Conservation (phyloP, 1,140 invertebrate species). For the Drosophila oshimai region DNA sequence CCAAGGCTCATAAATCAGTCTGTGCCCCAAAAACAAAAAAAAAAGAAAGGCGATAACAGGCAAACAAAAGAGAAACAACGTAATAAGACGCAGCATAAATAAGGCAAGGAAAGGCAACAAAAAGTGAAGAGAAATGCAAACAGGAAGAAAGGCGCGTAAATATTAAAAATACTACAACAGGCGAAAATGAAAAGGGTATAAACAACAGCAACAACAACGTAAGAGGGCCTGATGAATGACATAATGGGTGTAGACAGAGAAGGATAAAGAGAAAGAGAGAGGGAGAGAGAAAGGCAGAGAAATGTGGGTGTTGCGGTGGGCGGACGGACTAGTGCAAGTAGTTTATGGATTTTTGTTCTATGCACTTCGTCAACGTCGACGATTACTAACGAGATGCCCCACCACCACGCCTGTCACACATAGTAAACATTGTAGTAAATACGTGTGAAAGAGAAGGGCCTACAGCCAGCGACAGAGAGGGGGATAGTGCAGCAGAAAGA, state of each 20-base stretch:
- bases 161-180: constrained; percentile 60
- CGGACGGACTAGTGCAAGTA: constrained; percentile 49
- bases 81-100: constrained; percentile 36
- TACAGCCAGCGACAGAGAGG: not conserved
- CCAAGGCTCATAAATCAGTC: constrained; percentile 47
- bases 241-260: constrained; percentile 59
- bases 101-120: constrained; percentile 1
- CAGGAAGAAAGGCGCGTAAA: constrained; percentile 63
- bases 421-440: constrained; percentile 80
- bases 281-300: not conserved
- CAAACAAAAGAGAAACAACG: constrained; percentile 11
- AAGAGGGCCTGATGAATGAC: constrained; percentile 76
- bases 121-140: constrained; percentile 44
- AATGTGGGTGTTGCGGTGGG: not conserved
- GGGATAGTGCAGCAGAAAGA: not conserved
- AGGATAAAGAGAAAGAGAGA: not conserved
- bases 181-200: constrained; percentile 43
- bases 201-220: constrained; percentile 18
- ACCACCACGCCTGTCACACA: constrained; percentile 48
- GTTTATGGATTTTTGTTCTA: constrained; percentile 71
- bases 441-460: constrained; percentile 33
- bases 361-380: constrained; percentile 31
- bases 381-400: constrained; percentile 12
- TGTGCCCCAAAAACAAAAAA: constrained; percentile 12
- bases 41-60: constrained; percentile 27